Base-by-base conservation (phyloP, 2,113 vertebrate genomes). In the Xyrauchen texanus region DNA sequence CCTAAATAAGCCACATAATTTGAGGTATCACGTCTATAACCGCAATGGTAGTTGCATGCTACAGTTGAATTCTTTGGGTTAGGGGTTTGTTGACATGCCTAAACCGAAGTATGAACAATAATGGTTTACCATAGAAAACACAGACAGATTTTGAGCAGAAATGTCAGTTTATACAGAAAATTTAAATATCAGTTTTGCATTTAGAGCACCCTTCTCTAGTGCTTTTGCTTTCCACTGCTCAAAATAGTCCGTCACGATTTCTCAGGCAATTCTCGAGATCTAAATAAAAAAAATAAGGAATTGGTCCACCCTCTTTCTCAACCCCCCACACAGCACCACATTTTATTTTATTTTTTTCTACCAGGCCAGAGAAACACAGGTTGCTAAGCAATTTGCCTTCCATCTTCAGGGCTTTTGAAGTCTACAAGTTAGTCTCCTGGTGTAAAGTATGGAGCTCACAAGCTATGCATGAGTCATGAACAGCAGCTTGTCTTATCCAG, bases 311-410 rank as follows among this genome's bases (percentile, higher is more conserved):
- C 57, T 68, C 64, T 49, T 16, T 46, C 62, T n/a, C 34, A 13
- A 4, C 42, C 13, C 52, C 55, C 71, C 21, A 64, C 76, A 75
- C 83, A 78, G 52, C 46, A 70, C 8, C 60, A 68, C 3, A 21
- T 42, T 78, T 68, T 49, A 52, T 13, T 58, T 13, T n/a, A n/a
- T n/a, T 21, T 62, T 82, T 80, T 65, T 47, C 84, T 1, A 34
- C 68, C 53, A 12, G 65, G 69, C 78, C 80, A 65, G 63, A 61
- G 66, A 53, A 45, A 65, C 60, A 76, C 21, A 1, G 68, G 88
- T 90, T 91, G 89, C 90, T 89, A 91, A 86, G 88, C 78, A 87
- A 91, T 89, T 83, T 81, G 53, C 69, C 74, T 77, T 85, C 21
- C 21, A 34, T 34, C 21, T 34, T n/a, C n/a, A n/a, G n/a, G n/a